phyloP scores from a whole-genome alignment of 2,113 vertebrate genomes.

The Rynchops niger region DNA sequence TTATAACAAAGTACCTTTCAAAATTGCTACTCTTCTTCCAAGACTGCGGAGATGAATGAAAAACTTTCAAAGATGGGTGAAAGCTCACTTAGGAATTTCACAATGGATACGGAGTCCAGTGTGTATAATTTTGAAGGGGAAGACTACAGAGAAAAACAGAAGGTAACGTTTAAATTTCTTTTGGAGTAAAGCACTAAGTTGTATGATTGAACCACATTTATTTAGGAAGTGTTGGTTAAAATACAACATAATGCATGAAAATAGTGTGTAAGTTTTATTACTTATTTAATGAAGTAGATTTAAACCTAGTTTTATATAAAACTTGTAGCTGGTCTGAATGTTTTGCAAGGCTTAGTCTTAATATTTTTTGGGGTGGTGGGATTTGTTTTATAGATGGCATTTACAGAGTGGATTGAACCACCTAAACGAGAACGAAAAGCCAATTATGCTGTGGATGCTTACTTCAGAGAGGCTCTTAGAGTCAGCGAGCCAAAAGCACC shows the following conservation, averaged over 20 bases:
- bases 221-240: not conserved
- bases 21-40: not conserved
- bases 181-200: not conserved
- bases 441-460: constrained; percentile 97
- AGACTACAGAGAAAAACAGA: constrained; percentile 99
- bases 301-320: not conserved
- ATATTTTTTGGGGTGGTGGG: not conserved
- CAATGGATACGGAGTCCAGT: constrained; percentile 95
- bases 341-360: not conserved
- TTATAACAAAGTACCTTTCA: not conserved
- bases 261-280: not conserved
- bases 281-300: not conserved
- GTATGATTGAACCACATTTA: not conserved
- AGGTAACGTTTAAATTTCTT: constrained; percentile 76
- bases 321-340: not conserved
- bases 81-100: constrained; percentile 94
- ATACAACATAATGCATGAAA: not conserved
- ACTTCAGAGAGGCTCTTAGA: constrained; percentile 95
- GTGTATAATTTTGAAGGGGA: constrained; percentile 99
- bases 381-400: constrained; percentile 79
- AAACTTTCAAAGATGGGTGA: constrained; percentile 93
- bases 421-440: constrained; percentile 98
- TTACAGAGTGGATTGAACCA: constrained; percentile 98
- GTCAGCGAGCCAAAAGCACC: constrained; percentile 99
- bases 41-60: constrained; percentile 97